Percentiles rank a stretch among this genome's conserved stretches.
Evolutionary conservation across 2,888 invertebrate genomes (phyloP).

Genomic region (Hemaris fuciformis): DNA sequence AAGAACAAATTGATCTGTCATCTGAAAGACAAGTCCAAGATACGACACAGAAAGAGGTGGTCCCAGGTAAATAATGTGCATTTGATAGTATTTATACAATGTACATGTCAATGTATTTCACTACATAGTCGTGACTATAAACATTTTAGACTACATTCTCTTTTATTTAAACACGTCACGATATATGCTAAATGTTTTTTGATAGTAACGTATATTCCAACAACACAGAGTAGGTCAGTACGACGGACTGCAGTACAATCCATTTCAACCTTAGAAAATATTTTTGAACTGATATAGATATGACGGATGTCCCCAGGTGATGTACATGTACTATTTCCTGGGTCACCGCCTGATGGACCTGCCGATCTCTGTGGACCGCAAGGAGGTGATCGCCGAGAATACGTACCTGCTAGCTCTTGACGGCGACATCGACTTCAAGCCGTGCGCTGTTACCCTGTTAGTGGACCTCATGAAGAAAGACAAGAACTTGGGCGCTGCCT

Average conservation of each 20-base stretch:
- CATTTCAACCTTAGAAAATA: too few relatives aligned
- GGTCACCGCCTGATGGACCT: slow-evolving; percentile 89
- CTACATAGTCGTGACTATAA: too few relatives aligned
- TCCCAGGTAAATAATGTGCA: slow-evolving; percentile 87
- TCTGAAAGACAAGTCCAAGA: slow-evolving; percentile 93
- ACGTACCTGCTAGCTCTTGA: slow-evolving; percentile 92
- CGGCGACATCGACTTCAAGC: slow-evolving; percentile 94
- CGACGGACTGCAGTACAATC: too few relatives aligned
- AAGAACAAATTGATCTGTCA: slow-evolving; percentile 92
- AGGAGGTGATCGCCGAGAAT: slow-evolving; percentile 88
- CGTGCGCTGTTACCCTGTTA: slow-evolving; percentile 88
- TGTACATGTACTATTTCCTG: slow-evolving; percentile 96
- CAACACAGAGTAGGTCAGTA: too few relatives aligned
- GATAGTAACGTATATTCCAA: too few relatives aligned
- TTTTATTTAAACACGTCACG: too few relatives aligned
- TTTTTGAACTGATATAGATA: too few relatives aligned
- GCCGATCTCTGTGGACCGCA: slow-evolving; percentile 80
- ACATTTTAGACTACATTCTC: too few relatives aligned
- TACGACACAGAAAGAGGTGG: slow-evolving; percentile 95
- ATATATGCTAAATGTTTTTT: too few relatives aligned
- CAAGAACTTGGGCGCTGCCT: slow-evolving; percentile 90
- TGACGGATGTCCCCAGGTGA: slow-evolving; percentile 82
- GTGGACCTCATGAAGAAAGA: slow-evolving; percentile 94
- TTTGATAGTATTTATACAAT: too few relatives aligned
- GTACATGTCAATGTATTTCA: too few relatives aligned